Conservation (phyloP, 2,797 vertebrate species). For the Cichlasoma orientale region DNA sequence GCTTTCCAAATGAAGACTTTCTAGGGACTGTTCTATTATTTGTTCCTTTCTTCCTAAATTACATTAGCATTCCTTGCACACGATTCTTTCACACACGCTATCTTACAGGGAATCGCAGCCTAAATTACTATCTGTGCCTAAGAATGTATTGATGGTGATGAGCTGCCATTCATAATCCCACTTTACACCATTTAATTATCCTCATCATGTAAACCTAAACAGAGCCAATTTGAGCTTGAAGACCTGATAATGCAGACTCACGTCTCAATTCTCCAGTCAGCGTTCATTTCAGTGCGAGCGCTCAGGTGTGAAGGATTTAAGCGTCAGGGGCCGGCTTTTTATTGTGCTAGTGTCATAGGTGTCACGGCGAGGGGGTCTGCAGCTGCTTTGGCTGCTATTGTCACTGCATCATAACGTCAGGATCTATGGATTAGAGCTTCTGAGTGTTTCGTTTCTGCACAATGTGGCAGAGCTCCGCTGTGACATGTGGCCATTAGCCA, state of each 20-base stretch:
- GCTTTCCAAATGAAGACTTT: neutral
- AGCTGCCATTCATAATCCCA: conserved; percentile 44
- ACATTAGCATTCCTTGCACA: neutral
- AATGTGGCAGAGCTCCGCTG: conserved; percentile 43
- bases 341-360: conserved; percentile 69
- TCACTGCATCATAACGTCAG: conserved; percentile 57
- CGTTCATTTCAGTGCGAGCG: conserved; percentile 38
- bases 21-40: neutral
- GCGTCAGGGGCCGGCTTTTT: conserved; percentile 21
- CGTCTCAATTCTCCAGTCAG: conserved; percentile 22
- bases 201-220: conserved; percentile 43
- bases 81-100: neutral
- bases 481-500: conserved; percentile 66
- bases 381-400: conserved; percentile 63
- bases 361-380: conserved; percentile 39
- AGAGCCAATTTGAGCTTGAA: conserved; percentile 37
- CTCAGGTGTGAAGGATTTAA: conserved; percentile 70
- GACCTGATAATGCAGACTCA: conserved; percentile 27
- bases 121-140: neutral
- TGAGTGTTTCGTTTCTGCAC: conserved; percentile 57
- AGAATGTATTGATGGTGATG: neutral
- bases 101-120: neutral
- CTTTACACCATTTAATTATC: conserved; percentile 47
- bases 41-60: neutral
- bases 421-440: conserved; percentile 66